Percentiles rank a stretch among this genome's conserved stretches.
phyloP scores from a whole-genome alignment of 2,888 invertebrate species.

The Caenorhabditis virilis region DNA sequence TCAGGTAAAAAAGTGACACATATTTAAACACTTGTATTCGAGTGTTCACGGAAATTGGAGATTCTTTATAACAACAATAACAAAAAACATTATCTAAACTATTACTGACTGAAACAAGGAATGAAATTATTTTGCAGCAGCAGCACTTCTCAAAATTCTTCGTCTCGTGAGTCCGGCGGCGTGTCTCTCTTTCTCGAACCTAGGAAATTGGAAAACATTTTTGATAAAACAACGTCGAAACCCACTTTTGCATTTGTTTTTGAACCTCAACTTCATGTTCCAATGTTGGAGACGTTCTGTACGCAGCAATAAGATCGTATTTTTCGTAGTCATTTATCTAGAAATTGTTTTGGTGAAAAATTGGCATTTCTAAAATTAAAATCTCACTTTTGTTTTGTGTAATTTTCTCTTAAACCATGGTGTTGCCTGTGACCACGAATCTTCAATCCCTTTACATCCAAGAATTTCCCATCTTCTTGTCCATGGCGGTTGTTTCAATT shows the following conservation, averaged over 20 bases:
- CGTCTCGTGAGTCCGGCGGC: slow-evolving; percentile 58
- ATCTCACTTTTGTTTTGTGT: slow-evolving; percentile 47
- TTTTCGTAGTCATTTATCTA: slow-evolving; percentile 59
- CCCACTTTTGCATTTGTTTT: slow-evolving; percentile 44
- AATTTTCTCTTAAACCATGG: slow-evolving; percentile 66
- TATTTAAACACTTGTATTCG: too few species aligned
- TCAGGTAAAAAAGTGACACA: too few species aligned
- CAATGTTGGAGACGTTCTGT: slow-evolving; percentile 53
- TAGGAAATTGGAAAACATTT: slow-evolving; percentile 1
- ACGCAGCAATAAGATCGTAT: slow-evolving; percentile 62
- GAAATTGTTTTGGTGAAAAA: slow-evolving; percentile 7
- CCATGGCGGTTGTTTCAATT: slow-evolving; percentile 80
- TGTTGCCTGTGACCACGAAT: slow-evolving; percentile 60
- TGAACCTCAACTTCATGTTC: slow-evolving; percentile 59
- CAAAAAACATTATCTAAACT: slow-evolving; percentile 5
- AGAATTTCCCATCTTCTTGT: slow-evolving; percentile 78
- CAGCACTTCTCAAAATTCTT: slow-evolving; percentile 58
- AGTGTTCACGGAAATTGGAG: neutral
- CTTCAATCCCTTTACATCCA: slow-evolving; percentile 61
- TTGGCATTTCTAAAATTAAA: neutral
- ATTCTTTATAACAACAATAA: slow-evolving; percentile 1
- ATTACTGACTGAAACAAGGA: too few species aligned
- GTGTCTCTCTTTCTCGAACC: slow-evolving; percentile 58
- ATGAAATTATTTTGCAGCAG: slow-evolving; percentile 39
- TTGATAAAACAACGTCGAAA: neutral